Conservation (phyloP, 2,113 vertebrate species). For the Solenodon paradoxus region DNA sequence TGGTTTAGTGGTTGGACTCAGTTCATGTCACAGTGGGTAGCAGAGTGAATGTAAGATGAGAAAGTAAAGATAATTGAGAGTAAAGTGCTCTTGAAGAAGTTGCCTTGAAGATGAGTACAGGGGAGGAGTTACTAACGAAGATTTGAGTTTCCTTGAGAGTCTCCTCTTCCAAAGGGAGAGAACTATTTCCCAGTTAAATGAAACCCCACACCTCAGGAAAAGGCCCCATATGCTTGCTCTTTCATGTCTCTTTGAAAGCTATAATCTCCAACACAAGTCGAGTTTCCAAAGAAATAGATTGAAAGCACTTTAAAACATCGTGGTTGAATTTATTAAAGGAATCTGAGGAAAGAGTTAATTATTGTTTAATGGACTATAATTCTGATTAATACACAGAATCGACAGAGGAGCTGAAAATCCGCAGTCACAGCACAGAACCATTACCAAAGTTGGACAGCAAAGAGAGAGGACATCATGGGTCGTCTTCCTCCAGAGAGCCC, state of each 20-base stretch:
- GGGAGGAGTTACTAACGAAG: not conserved
- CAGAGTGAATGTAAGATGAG: not conserved
- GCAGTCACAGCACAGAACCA: constrained; percentile 90
- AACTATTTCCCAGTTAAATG: not conserved
- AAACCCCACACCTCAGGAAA: not conserved
- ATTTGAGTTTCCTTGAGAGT: not conserved
- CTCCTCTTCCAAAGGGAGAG: not conserved
- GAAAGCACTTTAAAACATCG: not conserved
- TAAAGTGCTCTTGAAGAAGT: not conserved
- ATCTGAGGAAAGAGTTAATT: not conserved
- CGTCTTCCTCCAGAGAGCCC: constrained; percentile 86
- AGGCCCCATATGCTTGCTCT: fast-evolving
- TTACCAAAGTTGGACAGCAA: constrained; percentile 91
- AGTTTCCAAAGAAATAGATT: not conserved
- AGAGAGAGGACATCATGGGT: constrained; percentile 85
- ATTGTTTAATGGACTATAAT: not conserved
- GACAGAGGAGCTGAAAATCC: constrained; percentile 89
- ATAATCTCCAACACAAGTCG: not conserved
- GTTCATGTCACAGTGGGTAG: not conserved
- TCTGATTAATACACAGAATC: constrained; percentile 79
- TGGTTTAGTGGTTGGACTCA: not conserved
- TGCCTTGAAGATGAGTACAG: not conserved
- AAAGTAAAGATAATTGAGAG: not conserved
- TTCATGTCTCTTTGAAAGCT: not conserved
- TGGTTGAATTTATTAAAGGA: not conserved